A percentile compares a stretch with the other conserved stretches of the same genome.
Conservation (phyloP, 2,797 vertebrate species). For the Hydrophis major region DNA sequence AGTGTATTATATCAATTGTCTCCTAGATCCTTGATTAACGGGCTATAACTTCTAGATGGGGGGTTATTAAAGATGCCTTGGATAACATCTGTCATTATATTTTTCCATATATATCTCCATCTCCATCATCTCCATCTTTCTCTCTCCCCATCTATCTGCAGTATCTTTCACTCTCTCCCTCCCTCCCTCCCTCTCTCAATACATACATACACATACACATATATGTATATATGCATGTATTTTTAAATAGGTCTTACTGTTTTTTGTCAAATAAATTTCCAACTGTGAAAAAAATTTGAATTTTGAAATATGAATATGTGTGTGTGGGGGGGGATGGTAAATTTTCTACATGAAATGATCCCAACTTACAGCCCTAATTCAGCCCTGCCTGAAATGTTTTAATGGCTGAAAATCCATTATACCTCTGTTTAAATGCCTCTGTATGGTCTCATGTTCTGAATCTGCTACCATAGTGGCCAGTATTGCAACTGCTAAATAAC, state of each 20-base stretch:
- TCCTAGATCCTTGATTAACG: neutral
- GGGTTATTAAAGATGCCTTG: neutral
- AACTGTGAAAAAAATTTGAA: neutral
- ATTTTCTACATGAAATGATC: neutral
- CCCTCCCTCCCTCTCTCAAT: too few relatives aligned
- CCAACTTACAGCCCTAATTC: too few relatives aligned
- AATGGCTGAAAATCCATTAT: neutral
- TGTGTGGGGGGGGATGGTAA: too few relatives aligned
- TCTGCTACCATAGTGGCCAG: neutral
- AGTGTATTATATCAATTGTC: neutral
- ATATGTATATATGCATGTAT: neutral
- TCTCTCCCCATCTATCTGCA: too few relatives aligned
- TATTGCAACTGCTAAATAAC: neutral
- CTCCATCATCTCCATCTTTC: too few relatives aligned
- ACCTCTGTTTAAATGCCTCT: neutral
- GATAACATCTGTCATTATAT: neutral
- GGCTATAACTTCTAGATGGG: neutral
- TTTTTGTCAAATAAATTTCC: neutral
- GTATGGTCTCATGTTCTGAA: neutral
- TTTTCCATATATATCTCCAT: neutral
- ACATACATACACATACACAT: too few relatives aligned
- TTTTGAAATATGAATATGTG: too few relatives aligned
- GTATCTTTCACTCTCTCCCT: too few relatives aligned
- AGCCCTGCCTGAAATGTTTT: too few relatives aligned
- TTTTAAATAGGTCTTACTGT: neutral